Conservation (phyloP, 2,888 invertebrate species). For the Pachymerium ferrugineum region DNA sequence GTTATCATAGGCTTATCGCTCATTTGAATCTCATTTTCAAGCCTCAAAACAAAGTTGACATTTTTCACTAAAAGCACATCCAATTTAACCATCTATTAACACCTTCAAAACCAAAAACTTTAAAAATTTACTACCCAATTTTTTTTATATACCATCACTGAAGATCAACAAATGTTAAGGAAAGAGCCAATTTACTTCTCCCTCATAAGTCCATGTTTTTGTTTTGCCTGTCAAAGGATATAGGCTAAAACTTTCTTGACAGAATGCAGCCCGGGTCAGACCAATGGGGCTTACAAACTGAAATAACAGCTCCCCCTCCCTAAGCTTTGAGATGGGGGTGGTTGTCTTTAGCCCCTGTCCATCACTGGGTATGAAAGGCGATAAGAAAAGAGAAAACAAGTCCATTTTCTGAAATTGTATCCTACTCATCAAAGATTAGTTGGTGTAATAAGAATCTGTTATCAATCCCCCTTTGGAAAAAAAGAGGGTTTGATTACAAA, state of each 20-base stretch:
- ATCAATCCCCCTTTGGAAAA: no score
- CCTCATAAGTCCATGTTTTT: no score
- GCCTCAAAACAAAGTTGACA: not conserved
- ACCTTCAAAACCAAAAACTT: no score
- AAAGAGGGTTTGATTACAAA: no score
- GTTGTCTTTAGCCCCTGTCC: conserved; percentile 8
- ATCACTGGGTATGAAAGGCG: not conserved
- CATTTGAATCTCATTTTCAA: not conserved
- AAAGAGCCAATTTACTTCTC: no score
- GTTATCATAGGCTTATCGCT: not conserved
- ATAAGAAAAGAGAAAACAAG: not conserved
- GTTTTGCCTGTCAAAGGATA: not conserved
- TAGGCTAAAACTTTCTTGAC: not conserved
- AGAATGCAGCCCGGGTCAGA: not conserved
- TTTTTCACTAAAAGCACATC: not conserved
- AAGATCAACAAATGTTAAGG: no score
- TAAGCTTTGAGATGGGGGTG: conserved; percentile 6
- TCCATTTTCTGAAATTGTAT: conserved; percentile 9
- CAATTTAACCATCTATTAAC: no score
- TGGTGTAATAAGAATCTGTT: not conserved
- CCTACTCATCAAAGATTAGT: conserved; percentile 7
- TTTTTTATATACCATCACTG: no score
- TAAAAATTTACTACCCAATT: no score
- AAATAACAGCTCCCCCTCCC: not conserved
- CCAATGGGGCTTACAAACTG: not conserved